Conservation (phyloP, 2,113 vertebrate species). For the Paramisgurnus dabryanus region DNA sequence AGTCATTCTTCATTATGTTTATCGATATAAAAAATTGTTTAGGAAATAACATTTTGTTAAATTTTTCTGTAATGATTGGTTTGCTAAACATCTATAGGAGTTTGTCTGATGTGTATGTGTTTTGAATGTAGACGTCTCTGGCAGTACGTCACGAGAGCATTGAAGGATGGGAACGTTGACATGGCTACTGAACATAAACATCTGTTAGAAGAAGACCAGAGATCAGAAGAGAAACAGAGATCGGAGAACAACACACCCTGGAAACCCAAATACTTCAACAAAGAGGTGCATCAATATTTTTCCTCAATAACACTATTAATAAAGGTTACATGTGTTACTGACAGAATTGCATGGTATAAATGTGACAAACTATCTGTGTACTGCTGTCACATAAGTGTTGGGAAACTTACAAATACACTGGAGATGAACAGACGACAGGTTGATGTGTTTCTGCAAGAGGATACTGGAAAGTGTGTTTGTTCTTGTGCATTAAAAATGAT, state of each 20-base stretch:
- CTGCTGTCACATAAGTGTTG: too few species aligned
- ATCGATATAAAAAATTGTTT: too few species aligned
- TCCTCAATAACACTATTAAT: neutral
- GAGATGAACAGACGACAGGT: too few species aligned
- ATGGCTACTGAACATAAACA: constrained; percentile 89
- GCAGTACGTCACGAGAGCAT: constrained; percentile 84
- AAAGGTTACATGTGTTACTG: too few species aligned
- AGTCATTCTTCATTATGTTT: too few species aligned
- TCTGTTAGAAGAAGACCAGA: constrained; percentile 86
- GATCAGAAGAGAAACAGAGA: constrained; percentile 82
- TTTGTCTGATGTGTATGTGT: constrained; percentile 5
- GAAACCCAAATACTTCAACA: constrained; percentile 88
- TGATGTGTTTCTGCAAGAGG: too few species aligned
- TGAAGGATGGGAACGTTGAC: constrained; percentile 85
- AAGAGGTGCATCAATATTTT: constrained; percentile 79
- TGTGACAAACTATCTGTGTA: neutral
- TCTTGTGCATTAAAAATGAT: neutral
- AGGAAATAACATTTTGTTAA: too few species aligned
- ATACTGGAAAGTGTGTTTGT: neutral
- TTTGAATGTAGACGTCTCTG: constrained; percentile 79
- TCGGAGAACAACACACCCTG: constrained; percentile 72
- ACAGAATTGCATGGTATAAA: too few species aligned
- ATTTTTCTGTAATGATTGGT: too few species aligned
- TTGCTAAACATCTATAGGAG: too few species aligned
- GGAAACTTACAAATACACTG: too few species aligned